A percentile compares a stretch with the other conserved stretches of the same genome.
Conservation (phyloP, 1,140 invertebrate genomes). For the Xylocopa sonorina region DNA sequence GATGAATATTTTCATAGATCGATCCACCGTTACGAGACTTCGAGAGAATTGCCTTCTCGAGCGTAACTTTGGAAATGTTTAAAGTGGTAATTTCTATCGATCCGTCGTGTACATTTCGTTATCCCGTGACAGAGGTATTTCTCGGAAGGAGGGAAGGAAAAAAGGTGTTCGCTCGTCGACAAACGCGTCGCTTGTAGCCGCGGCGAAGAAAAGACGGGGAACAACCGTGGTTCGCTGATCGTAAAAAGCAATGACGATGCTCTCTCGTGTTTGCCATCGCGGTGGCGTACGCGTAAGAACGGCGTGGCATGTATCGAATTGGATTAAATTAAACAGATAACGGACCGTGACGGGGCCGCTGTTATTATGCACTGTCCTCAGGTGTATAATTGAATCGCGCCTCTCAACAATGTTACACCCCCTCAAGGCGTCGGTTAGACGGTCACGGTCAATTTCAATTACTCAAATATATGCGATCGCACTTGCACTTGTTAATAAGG, state of each 20-base stretch:
- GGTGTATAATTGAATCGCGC: conserved; percentile 50
- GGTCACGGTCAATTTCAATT: conserved; percentile 33
- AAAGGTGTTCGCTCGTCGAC: background rate
- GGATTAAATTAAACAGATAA: conserved; percentile 35
- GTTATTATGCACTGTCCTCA: conserved; percentile 34
- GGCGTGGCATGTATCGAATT: conserved; percentile 1
- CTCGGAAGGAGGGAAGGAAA: background rate
- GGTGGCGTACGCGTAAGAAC: background rate
- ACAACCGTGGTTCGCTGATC: background rate
- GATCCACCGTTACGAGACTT: too few species aligned
- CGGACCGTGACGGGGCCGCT: background rate
- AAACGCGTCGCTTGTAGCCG: background rate
- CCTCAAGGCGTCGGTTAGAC: conserved; percentile 37
- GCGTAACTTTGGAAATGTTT: too few species aligned
- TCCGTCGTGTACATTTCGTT: too few species aligned
- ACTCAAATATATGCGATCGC: too few species aligned
- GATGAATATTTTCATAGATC: too few species aligned
- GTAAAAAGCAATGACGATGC: background rate
- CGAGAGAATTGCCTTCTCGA: too few species aligned
- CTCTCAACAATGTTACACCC: conserved; percentile 18
- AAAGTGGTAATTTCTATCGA: too few species aligned
- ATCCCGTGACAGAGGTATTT: too few species aligned
- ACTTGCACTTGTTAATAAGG: too few species aligned
- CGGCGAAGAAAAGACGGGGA: too few species aligned
- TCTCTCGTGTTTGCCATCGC: background rate